Evolutionary conservation across 1,140 invertebrate species (phyloP).

Genomic region (Dendrolimus punctatus): DNA sequence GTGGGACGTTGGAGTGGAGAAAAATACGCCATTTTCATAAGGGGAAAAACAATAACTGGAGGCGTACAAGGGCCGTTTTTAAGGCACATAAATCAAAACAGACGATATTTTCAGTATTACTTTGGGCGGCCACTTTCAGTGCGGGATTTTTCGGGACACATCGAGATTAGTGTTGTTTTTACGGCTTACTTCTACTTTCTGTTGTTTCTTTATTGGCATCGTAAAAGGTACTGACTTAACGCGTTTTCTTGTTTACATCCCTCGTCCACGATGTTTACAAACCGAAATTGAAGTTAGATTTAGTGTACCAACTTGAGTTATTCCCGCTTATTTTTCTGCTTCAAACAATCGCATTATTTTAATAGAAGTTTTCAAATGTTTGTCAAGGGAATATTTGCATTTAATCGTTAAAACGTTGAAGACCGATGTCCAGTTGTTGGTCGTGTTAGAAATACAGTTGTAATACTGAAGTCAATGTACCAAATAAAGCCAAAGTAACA

Average conservation of each 20-base stretch:
- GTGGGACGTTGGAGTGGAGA: constrained; percentile 31
- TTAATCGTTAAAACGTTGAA: too few species aligned
- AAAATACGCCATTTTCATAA: constrained; percentile 64
- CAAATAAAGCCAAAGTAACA: too few species aligned
- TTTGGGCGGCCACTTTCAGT: constrained; percentile 44
- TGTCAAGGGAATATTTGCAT: too few species aligned
- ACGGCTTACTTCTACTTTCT: constrained; percentile 53
- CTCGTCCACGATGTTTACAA: constrained; percentile 4
- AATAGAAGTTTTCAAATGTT: too few species aligned
- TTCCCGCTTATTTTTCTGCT: too few species aligned
- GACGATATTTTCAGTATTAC: constrained; percentile 58
- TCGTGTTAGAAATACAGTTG: too few species aligned
- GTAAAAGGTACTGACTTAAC: constrained; percentile 29
- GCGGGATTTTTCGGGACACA: constrained; percentile 56
- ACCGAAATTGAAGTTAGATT: constrained; percentile 6
- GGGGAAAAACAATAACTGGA: constrained; percentile 64
- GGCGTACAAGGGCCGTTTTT: constrained; percentile 56
- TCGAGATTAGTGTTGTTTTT: constrained; percentile 64
- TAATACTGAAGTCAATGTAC: too few species aligned
- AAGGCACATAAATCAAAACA: constrained; percentile 66
- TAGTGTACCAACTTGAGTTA: not conserved
- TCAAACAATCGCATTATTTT: too few species aligned
- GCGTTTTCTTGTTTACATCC: constrained; percentile 13
- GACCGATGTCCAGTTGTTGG: too few species aligned
- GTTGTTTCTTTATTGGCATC: constrained; percentile 48